Evolutionary conservation across 2,797 vertebrate species (phyloP).

Genomic region (Heteromormyrus szaboi): DNA sequence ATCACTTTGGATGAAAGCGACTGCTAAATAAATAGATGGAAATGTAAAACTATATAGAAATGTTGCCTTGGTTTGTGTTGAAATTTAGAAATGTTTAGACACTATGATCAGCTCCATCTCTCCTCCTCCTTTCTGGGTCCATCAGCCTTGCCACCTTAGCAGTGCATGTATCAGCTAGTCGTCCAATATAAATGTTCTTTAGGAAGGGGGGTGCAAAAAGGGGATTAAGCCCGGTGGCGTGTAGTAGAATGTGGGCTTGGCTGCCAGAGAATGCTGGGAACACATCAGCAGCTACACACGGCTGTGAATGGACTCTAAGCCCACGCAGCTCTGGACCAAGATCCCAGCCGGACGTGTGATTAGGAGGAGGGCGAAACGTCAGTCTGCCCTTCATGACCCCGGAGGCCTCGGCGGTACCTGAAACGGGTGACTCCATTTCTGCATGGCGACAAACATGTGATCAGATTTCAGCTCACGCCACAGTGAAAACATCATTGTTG

Average conservation of each 20-base stretch:
- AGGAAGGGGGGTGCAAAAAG: not conserved
- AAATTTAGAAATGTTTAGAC: not conserved
- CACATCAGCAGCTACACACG: not conserved
- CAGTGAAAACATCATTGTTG: slow-evolving; percentile 25
- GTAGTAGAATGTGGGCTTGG: not conserved
- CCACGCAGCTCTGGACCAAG: not conserved
- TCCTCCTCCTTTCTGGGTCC: not conserved
- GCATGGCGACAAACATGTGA: not conserved
- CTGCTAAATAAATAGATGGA: not conserved
- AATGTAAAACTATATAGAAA: not conserved
- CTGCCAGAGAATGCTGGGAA: not conserved
- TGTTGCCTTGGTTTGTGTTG: not conserved
- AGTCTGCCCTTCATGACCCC: not conserved
- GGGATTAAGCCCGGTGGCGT: not conserved
- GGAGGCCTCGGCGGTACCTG: not conserved
- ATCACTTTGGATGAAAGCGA: not conserved
- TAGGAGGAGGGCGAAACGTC: not conserved
- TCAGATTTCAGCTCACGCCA: not conserved
- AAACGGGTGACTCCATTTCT: not conserved
- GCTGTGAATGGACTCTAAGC: not conserved
- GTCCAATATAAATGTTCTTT: not conserved
- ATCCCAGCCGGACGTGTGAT: not conserved
- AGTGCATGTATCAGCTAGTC: not conserved
- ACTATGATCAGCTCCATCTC: not conserved
- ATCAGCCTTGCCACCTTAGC: not conserved